These are phyloP conservation scores for Drosophila ochracea DNA, from an alignment of 2,888 invertebrate species.

Conservation along the genomic window DNA sequence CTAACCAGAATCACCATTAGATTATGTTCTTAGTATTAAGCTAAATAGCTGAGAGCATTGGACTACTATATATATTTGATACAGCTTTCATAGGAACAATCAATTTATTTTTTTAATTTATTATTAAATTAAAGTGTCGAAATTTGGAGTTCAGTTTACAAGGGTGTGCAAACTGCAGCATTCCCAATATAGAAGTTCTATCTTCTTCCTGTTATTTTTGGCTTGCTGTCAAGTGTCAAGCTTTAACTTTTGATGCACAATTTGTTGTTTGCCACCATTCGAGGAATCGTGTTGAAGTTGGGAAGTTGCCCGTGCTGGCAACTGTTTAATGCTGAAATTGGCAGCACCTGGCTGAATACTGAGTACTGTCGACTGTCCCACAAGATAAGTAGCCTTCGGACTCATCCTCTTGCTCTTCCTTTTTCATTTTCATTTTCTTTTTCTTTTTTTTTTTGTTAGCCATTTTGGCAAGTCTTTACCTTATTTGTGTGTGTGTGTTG, in stretches of 20 bases:
- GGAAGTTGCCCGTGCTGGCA: constrained; percentile 27
- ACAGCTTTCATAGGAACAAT: not conserved
- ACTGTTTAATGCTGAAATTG: constrained; percentile 76
- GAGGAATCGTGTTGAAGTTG: constrained; percentile 15
- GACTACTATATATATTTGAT: not conserved
- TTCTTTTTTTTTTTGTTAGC: constrained; percentile 21
- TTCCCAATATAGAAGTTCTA: not conserved
- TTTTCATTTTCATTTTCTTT: constrained; percentile 10
- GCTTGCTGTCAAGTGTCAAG: constrained; percentile 55
- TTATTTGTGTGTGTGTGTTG: constrained; percentile 32
- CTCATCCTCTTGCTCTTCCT: constrained; percentile 16
- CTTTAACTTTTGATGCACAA: constrained; percentile 79
- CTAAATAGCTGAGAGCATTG: not conserved
- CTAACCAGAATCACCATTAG: not conserved
- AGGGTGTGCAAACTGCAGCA: not conserved
- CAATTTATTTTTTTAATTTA: not conserved
- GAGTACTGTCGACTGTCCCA: constrained; percentile 44
- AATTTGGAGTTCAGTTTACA: not conserved
- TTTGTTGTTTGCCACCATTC: constrained; percentile 63
- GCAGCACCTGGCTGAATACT: constrained; percentile 70
- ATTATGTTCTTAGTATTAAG: not conserved
- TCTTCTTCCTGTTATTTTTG: constrained; percentile 11
- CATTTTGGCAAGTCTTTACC: constrained; percentile 24
- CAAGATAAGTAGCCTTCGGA: constrained; percentile 68
- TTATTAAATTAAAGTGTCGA: not conserved